Evolutionary conservation across 2,113 vertebrate genomes (phyloP).

Genomic region (Speoplatyrhinus poulsoni): DNA sequence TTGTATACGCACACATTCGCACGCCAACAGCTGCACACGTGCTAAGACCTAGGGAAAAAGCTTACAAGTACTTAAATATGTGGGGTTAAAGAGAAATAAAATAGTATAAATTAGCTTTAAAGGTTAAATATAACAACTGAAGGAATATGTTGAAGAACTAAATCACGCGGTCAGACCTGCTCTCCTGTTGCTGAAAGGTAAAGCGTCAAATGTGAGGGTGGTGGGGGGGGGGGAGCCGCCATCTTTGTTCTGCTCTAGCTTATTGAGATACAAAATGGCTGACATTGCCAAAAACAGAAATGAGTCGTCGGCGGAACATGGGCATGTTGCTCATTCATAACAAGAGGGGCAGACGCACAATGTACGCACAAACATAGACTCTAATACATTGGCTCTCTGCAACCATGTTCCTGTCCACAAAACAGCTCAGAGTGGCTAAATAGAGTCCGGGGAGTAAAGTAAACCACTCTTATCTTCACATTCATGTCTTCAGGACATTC

Average conservation of each 20-base stretch:
- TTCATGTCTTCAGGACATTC: slow-evolving; percentile 54
- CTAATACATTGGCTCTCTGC: slow-evolving; percentile 15
- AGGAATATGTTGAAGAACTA: slow-evolving; percentile 47
- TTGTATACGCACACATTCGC: slow-evolving; percentile 29
- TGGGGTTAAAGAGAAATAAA: slow-evolving; percentile 68
- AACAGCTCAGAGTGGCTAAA: slow-evolving; percentile 44
- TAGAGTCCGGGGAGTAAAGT: neutral
- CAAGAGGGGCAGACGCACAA: slow-evolving; percentile 6
- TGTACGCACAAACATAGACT: slow-evolving; percentile 19
- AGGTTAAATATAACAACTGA: slow-evolving; percentile 63
- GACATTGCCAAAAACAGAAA: slow-evolving; percentile 51
- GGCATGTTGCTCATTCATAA: slow-evolving; percentile 26
- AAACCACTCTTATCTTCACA: slow-evolving; percentile 46
- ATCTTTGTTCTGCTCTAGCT: slow-evolving; percentile 40
- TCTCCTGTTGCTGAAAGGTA: slow-evolving; percentile 41
- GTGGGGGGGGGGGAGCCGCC: neutral
- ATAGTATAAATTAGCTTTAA: slow-evolving; percentile 67
- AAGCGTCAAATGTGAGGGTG: slow-evolving; percentile 6
- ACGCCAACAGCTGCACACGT: slow-evolving; percentile 15
- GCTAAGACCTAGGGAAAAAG: slow-evolving; percentile 51
- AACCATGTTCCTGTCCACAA: slow-evolving; percentile 43
- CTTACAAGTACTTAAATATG: slow-evolving; percentile 76
- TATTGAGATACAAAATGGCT: slow-evolving; percentile 42
- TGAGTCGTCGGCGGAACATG: slow-evolving; percentile 9
- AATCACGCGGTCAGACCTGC: slow-evolving; percentile 58